Conservation (phyloP, 2,113 vertebrate species). For the Crotalus viridis region DNA sequence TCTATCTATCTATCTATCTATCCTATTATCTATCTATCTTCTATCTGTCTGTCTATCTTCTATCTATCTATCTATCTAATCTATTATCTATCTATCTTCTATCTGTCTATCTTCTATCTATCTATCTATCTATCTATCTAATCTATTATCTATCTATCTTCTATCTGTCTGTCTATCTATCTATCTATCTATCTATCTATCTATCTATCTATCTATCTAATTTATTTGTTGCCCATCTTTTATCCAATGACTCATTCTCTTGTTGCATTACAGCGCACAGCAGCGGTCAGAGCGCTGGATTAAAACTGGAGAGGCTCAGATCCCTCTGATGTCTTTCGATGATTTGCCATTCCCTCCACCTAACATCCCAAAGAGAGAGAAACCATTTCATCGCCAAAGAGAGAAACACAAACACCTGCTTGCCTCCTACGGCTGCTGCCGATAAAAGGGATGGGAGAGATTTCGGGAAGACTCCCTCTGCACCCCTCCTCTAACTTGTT, state of each 20-base stretch:
- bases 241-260: neutral
- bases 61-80: too few species aligned
- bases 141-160: too few species aligned
- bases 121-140: too few species aligned
- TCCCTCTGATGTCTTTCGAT: neutral
- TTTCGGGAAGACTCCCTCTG: neutral
- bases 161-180: too few species aligned
- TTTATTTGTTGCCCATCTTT: neutral
- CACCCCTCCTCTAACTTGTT: neutral
- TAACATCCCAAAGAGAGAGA: accelerated
- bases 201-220: neutral
- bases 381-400: neutral
- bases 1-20: too few species aligned
- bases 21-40: too few species aligned
- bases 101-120: too few species aligned
- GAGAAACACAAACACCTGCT: neutral
- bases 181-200: too few species aligned
- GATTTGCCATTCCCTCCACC: neutral
- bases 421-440: neutral
- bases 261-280: neutral
- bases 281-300: neutral
- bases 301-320: neutral
- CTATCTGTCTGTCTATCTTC: too few species aligned
- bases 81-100: too few species aligned
- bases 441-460: neutral